Evolutionary conservation across 1,140 invertebrate species (phyloP), one percentile per base, ranked within the genome.

Genomic region (Cydia strobilella): DNA sequence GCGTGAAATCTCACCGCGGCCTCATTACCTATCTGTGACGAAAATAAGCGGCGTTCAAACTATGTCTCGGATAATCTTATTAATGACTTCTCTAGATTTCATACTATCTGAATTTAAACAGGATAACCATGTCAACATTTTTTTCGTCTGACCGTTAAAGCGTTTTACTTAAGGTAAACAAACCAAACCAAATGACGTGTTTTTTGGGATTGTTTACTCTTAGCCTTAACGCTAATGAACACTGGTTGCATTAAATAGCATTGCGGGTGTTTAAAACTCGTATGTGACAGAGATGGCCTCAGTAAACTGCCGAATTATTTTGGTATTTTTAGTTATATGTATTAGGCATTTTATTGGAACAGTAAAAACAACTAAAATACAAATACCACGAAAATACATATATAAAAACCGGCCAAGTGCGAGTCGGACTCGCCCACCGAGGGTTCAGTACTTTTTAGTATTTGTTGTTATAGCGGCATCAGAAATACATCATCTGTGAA

Each of bases 21-120:
- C 65, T 69, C n/a, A 69, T 39, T 69, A 12, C 31, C 15, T 69
- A 3, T n/a, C 5, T 3, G 65, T 39, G 65, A 35, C 31, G 65
- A 39, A 59, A 69, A 69, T 69, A 69, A 69, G 31, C 65, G 31
- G n/a, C 65, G 27, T 18, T 59, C n/a, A 23, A 59, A 59, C n/a
- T 59, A 54, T 54, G 18, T 10, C 54, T 20, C 54, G 54, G 18
- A 20, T 20, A 59, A 59, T 59, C n/a, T 10, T 20, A 59, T n/a
- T 51, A 45, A 15, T 15, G 3, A 13, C 13, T 45, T 45, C 12
- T 13, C 12, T 45, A 51, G 4, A 45, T 12, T 13, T 42, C 7
- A 51, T 1, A 51, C 4, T 51, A 51, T 6, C 54, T 59, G 7
- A 23, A 59, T 59, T 23, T 59, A 23, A 23, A 59, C 54, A 20